Evolutionary conservation across 2,113 vertebrate genomes (phyloP).

Genomic region (Motacilla alba): DNA sequence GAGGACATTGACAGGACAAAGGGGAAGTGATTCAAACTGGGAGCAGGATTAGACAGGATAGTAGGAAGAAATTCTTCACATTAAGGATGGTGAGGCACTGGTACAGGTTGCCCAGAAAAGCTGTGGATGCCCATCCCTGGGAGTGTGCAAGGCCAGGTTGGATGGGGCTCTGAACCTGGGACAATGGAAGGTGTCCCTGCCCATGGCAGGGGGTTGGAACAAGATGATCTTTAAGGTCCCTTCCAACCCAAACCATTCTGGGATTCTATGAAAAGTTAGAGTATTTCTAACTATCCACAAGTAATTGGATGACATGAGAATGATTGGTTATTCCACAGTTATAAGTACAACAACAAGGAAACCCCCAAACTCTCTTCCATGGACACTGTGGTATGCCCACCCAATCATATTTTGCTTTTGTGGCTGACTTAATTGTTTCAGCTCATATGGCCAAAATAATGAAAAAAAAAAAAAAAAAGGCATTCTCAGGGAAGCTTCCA

Average conservation of each 20-base stretch:
- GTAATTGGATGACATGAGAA: not conserved
- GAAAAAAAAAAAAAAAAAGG: not conserved
- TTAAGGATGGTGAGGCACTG: not conserved
- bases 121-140: accelerated
- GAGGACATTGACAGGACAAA: not conserved
- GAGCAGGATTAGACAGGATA: not conserved
- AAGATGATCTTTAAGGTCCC: too few species aligned
- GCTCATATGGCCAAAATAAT: not conserved
- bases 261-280: not conserved
- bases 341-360: not conserved
- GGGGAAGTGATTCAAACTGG: not conserved
- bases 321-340: not conserved
- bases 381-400: not conserved
- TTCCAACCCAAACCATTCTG: not conserved
- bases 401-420: not conserved
- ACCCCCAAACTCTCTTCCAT: not conserved
- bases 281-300: not conserved
- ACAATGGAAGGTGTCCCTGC: not conserved
- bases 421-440: not conserved
- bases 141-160: not conserved
- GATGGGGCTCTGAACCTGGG: not conserved
- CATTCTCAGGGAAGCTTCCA: not conserved
- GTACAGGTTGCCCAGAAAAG: not conserved
- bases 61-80: not conserved
- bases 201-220: not conserved